phyloP scores from a whole-genome alignment of 2,797 vertebrate genomes.

The Halcyon chelicuti region DNA sequence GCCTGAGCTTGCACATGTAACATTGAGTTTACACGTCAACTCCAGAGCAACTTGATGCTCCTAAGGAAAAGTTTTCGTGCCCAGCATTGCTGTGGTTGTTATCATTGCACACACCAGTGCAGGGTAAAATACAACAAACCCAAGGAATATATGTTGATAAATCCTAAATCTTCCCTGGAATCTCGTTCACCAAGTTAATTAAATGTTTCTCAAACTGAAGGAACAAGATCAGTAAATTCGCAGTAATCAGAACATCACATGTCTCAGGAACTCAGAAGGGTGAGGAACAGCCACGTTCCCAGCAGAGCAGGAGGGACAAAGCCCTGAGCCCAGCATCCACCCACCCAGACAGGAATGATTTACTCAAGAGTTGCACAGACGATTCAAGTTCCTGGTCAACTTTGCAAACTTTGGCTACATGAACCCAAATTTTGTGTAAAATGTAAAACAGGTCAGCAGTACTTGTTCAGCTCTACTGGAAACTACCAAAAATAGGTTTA shows the following conservation, averaged over 20 bases:
- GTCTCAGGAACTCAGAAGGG: neutral
- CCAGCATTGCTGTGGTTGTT: neutral
- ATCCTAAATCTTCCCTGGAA: neutral
- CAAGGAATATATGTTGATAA: neutral
- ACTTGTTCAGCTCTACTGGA: neutral
- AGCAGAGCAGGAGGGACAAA: neutral
- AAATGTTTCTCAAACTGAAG: neutral
- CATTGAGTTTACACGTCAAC: accelerated
- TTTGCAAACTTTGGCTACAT: accelerated
- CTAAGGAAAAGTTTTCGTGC: neutral
- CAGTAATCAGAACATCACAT: neutral
- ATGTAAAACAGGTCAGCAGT: accelerated
- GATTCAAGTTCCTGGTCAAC: neutral
- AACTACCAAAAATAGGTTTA: neutral
- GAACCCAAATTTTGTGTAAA: neutral
- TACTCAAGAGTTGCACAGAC: accelerated
- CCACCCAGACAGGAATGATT: neutral
- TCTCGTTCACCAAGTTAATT: neutral
- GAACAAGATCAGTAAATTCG: neutral
- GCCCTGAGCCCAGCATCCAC: accelerated
- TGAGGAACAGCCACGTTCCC: neutral
- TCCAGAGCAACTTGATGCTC: neutral
- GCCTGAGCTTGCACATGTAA: neutral
- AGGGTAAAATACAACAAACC: neutral
- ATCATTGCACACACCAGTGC: accelerated